Evolutionary conservation across 2,888 invertebrate genomes (phyloP).

Genomic region (Labia minor): DNA sequence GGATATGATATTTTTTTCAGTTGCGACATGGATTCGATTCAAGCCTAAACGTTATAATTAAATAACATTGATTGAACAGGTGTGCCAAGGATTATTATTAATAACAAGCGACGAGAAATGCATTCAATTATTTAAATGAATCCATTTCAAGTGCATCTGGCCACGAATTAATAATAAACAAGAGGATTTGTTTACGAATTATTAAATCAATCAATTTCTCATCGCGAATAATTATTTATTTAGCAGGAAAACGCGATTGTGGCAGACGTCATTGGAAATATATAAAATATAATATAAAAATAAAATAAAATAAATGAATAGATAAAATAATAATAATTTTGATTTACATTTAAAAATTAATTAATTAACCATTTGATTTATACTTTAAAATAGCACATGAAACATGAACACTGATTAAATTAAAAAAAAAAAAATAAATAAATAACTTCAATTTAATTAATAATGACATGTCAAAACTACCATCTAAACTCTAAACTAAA

Average conservation of each 20-base stretch:
- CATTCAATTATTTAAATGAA: conserved; percentile 8
- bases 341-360: too few species aligned
- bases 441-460: too few species aligned
- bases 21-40: not conserved
- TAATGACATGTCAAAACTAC: too few species aligned
- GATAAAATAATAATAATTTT: too few species aligned
- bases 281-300: too few species aligned
- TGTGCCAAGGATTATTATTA: not conserved
- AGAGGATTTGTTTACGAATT: not conserved
- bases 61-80: conserved; percentile 13
- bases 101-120: not conserved
- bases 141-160: conserved; percentile 8
- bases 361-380: too few species aligned
- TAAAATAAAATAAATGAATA: too few species aligned
- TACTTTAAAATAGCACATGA: too few species aligned
- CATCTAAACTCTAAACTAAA: too few species aligned
- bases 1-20: not conserved
- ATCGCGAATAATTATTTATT: not conserved
- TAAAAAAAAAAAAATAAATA: too few species aligned
- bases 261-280: too few species aligned
- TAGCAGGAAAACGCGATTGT: not conserved
- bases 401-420: too few species aligned
- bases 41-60: not conserved
- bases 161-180: not conserved
- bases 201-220: not conserved